These are phyloP conservation scores for Drosophila paracracens DNA, from an alignment of 2,888 invertebrate species.

Conservation along the genomic window DNA sequence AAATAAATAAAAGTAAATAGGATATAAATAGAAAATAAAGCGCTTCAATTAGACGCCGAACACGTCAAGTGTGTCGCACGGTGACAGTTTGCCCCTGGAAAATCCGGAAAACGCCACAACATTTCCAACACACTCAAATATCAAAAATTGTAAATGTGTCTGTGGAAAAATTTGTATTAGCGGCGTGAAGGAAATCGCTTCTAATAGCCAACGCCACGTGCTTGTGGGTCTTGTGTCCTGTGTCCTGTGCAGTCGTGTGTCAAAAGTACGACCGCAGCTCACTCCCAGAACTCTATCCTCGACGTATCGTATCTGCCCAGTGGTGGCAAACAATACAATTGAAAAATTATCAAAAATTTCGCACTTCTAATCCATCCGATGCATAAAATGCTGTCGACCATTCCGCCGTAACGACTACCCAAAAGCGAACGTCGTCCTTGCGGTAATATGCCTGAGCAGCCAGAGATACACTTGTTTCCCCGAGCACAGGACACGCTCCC, in stretches of 20 bases:
- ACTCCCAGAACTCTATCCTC: conserved; percentile 1
- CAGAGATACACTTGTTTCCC: conserved; percentile 76
- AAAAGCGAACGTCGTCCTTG: conserved; percentile 24
- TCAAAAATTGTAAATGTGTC: conserved; percentile 31
- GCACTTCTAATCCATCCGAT: conserved; percentile 67
- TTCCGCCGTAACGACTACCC: conserved; percentile 54
- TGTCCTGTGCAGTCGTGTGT: conserved; percentile 78
- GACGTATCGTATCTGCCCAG: conserved; percentile 28
- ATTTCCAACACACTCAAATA: conserved; percentile 22
- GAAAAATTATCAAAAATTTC: conserved; percentile 80
- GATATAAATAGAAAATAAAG: conserved; percentile 30
- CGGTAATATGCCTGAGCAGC: conserved; percentile 49
- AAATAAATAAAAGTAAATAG: conserved; percentile 16
- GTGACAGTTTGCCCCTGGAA: conserved; percentile 54
- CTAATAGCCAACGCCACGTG: conserved; percentile 75
- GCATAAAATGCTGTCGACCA: conserved; percentile 57
- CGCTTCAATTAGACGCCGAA: conserved; percentile 55
- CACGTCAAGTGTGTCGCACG: conserved; percentile 61
- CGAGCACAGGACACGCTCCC: conserved; percentile 58
- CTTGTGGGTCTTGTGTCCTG: conserved; percentile 24
- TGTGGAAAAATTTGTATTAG: conserved; percentile 70
- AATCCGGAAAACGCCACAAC: conserved; percentile 50
- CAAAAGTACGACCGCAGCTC: conserved; percentile 72
- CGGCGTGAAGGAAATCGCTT: conserved; percentile 73
- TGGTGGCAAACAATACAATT: conserved; percentile 68